Evolutionary conservation across 2,113 vertebrate species (phyloP), one percentile per base, ranked within the genome.

Genomic region (Catharus bicknelli): DNA sequence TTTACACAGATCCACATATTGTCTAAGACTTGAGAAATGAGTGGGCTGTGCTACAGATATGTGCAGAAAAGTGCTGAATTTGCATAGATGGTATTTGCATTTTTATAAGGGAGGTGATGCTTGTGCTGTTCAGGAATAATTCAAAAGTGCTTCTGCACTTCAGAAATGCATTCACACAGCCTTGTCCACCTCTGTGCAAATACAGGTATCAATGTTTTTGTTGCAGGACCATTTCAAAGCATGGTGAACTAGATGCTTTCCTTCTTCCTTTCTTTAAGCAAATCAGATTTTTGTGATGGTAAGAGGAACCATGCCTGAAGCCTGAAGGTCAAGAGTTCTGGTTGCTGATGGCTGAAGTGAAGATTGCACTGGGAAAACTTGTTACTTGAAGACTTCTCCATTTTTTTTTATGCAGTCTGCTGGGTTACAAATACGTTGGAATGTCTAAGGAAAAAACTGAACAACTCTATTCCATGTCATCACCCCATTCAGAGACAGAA

Each of bases 41-140:
- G 90, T 83, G 47, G 68, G 40, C 13, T 80, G 55, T 90, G 66
- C 32, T 74, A 73, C 93, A 67, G 54, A 51, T 61, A 76, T 14
- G 13, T 73, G 57, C 25, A 90, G 84, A 79, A 84, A 83, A 92
- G 25, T 61, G 45, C 38, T 81, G 50, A 90, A 91, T 88, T 93
- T 87, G 16, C 67, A 80, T 70, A 42, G n/a, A 26, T 16, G 3
- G 3, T 51, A 70, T 86, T 57, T 91, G 34, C 55, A 55, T 93
- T 30, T 86, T 90, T 76, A 27, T 40, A 51, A 67, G 40, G n/a
- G 63, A 16, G 4, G 3, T 48, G 25, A 67, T 55, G n/a, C 1
- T 2, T 45, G 58, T 32, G n/a, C 8, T 53, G 5, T 20, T 84
- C 45, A 62, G 32, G 34, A 92, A 66, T 61, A 84, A 66, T 64